phyloP scores from a whole-genome alignment of 2,797 vertebrate species.

The Malacoraja senta region DNA sequence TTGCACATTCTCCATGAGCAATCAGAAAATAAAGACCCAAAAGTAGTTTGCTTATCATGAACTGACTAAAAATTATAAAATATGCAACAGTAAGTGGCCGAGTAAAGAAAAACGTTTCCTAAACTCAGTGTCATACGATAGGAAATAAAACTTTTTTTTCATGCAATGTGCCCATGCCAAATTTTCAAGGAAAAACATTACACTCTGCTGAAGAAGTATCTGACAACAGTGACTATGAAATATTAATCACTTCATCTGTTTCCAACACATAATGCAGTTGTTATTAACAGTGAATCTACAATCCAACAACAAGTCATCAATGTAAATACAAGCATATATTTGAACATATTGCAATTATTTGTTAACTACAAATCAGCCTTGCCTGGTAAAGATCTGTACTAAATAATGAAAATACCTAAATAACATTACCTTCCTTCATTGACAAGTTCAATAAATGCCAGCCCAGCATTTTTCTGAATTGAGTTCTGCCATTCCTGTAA shows the following conservation, averaged over 20 bases:
- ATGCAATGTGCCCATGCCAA: no score
- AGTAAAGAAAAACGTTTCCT: background rate
- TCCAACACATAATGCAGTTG: background rate
- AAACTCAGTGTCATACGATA: background rate
- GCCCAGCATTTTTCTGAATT: slow-evolving; percentile 88
- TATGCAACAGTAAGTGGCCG: background rate
- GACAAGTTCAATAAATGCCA: slow-evolving; percentile 87
- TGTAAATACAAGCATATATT: slow-evolving; percentile 42
- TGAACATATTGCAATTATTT: slow-evolving; percentile 40
- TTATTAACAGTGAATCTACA: slow-evolving; percentile 42
- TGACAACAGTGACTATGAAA: slow-evolving; percentile 39
- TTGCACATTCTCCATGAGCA: background rate
- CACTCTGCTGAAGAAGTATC: background rate
- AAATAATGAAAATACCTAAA: slow-evolving; percentile 39
- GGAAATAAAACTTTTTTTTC: background rate
- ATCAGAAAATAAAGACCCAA: background rate
- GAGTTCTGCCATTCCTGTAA: slow-evolving; percentile 89
- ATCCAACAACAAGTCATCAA: slow-evolving; percentile 28
- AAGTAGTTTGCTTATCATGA: background rate
- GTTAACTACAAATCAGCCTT: slow-evolving; percentile 36
- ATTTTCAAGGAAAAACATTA: background rate
- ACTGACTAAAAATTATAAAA: background rate
- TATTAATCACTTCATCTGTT: slow-evolving; percentile 40
- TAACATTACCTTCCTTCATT: slow-evolving; percentile 81
- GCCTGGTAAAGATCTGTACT: slow-evolving; percentile 41